A percentile compares a stretch with the other conserved stretches of the same genome.
phyloP scores from a whole-genome alignment of 2,113 vertebrate species.

The Austrofundulus limnaeus region DNA sequence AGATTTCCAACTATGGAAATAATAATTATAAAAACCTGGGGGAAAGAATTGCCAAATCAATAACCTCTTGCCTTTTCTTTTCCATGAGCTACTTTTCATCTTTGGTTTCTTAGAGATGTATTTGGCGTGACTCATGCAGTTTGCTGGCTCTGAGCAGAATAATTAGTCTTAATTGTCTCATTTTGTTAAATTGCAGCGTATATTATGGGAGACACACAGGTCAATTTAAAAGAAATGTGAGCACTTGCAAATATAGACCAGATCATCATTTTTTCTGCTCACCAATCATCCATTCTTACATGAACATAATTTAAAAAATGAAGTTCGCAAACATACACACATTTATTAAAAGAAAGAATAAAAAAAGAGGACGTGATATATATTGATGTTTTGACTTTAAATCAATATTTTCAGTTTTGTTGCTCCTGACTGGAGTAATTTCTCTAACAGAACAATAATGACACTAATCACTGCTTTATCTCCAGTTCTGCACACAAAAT shows the following conservation, averaged over 20 bases:
- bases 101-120: not conserved
- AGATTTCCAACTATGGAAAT: not conserved
- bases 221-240: not conserved
- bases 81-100: not conserved
- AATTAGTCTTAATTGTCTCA: constrained; percentile 12
- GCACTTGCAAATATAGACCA: constrained; percentile 10
- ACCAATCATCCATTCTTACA: not conserved
- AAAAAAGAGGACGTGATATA: not conserved
- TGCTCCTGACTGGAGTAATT: too few species aligned
- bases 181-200: constrained; percentile 6
- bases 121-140: constrained; percentile 4
- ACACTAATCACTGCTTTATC: too few species aligned
- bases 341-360: too few species aligned
- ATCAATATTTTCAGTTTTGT: too few species aligned
- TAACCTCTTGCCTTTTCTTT: not conserved
- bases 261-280: not conserved
- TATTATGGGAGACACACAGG: not conserved
- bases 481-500: too few species aligned
- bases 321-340: too few species aligned
- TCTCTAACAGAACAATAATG: too few species aligned
- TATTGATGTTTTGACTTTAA: too few species aligned
- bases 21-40: not conserved
- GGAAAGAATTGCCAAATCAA: not conserved
- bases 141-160: not conserved
- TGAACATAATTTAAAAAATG: too few species aligned